phyloP scores from a whole-genome alignment of 2,797 vertebrate genomes.

The Huso huso region DNA sequence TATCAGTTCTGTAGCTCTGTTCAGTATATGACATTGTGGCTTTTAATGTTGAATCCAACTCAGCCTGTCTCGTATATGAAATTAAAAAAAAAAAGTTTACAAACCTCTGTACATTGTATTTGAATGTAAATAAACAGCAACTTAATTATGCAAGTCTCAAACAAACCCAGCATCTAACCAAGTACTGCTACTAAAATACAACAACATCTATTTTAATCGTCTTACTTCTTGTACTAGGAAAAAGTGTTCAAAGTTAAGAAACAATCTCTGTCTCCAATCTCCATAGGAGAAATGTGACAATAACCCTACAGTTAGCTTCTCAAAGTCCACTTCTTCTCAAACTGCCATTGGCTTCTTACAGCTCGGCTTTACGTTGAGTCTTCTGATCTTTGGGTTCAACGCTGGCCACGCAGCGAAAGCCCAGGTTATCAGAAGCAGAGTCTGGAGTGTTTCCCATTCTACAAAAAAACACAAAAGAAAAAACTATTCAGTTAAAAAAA shows the following conservation, averaged over 20 bases:
- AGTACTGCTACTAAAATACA: too few species aligned
- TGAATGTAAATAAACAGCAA: not conserved
- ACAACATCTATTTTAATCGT: not conserved
- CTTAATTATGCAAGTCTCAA: not conserved
- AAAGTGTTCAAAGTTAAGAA: not conserved
- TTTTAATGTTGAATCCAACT: too few species aligned
- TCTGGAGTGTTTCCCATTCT: constrained; percentile 98
- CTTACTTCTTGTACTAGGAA: not conserved
- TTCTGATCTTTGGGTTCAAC: constrained; percentile 24
- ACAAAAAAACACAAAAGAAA: not conserved
- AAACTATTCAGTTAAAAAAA: not conserved
- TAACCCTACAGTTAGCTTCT: not conserved
- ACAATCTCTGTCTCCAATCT: not conserved
- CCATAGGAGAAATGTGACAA: constrained; percentile 4
- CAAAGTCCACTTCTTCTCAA: too few species aligned
- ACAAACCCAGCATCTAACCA: not conserved
- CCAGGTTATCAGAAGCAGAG: constrained; percentile 90
- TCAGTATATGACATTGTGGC: too few species aligned
- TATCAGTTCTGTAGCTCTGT: too few species aligned
- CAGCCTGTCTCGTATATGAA: too few species aligned
- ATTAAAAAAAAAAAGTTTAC: too few species aligned
- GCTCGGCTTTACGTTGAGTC: constrained; percentile 40
- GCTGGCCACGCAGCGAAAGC: constrained; percentile 78
- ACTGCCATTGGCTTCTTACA: constrained; percentile 33
- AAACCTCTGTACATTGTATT: not conserved